phyloP scores from a whole-genome alignment of 2,797 vertebrate species.

The Notolepis coatsorum region DNA sequence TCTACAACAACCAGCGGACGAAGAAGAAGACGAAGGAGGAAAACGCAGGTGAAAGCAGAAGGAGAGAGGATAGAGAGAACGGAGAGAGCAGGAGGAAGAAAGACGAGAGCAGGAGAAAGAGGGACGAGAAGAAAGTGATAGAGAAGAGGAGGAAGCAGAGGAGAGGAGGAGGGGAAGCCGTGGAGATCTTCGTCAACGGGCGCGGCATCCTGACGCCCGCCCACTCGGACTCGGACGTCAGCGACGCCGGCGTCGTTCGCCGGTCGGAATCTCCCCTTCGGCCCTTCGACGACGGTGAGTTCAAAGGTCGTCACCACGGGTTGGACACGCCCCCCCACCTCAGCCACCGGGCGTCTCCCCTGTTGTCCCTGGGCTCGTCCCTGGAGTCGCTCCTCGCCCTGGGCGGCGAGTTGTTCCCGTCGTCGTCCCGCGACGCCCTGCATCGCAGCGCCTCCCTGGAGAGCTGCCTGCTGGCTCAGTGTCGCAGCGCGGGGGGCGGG shows the following conservation, averaged over 20 bases:
- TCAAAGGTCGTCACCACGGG: background rate
- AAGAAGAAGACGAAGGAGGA: constrained; percentile 36
- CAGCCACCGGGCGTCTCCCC: constrained; percentile 57
- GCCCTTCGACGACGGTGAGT: constrained; percentile 48
- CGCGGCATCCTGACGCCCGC: constrained; percentile 59
- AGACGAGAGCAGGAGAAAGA: constrained; percentile 31
- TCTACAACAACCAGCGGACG: constrained; percentile 35
- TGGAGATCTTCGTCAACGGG: constrained; percentile 68
- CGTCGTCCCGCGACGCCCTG: constrained; percentile 78
- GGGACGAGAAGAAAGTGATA: constrained; percentile 13
- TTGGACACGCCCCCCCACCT: constrained; percentile 31
- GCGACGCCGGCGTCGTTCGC: too few species aligned
- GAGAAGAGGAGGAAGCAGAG: constrained; percentile 60
- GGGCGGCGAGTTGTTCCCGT: constrained; percentile 82
- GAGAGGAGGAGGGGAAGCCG: constrained; percentile 54
- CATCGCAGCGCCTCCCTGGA: constrained; percentile 92
- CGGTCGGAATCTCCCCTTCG: too few species aligned
- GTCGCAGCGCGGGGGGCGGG: constrained; percentile 82
- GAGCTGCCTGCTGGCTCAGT: constrained; percentile 88
- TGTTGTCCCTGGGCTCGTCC: constrained; percentile 87
- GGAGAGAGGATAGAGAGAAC: constrained; percentile 42
- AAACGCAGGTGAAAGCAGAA: constrained; percentile 25
- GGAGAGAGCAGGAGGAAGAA: constrained; percentile 17
- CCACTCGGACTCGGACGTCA: constrained; percentile 66
- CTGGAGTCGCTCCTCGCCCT: constrained; percentile 86